Evolutionary conservation across 2,113 vertebrate species (phyloP).

Genomic region (Sylvietta virens): DNA sequence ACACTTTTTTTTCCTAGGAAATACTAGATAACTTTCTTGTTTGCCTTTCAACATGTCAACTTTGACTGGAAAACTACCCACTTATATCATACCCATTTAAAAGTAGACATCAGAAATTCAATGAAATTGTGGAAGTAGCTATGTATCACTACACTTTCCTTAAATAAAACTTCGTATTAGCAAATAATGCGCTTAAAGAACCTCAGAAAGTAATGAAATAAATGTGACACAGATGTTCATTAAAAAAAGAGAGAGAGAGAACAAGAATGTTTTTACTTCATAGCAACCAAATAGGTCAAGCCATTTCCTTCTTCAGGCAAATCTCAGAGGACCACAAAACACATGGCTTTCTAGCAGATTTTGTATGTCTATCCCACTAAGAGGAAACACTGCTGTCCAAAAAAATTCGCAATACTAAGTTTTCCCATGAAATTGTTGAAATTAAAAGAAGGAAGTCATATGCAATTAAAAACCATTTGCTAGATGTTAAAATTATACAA

Average conservation of each 20-base stretch:
- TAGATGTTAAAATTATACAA: background rate
- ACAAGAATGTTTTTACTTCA: constrained; percentile 77
- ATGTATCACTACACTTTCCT: background rate
- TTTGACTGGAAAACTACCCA: background rate
- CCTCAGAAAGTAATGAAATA: constrained; percentile 69
- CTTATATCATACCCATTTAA: background rate
- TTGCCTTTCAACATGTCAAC: background rate
- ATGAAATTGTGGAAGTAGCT: background rate
- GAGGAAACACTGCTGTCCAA: constrained; percentile 70
- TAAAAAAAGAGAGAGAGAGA: constrained; percentile 49
- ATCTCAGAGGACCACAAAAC: constrained; percentile 66
- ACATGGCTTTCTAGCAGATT: constrained; percentile 67
- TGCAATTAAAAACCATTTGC: constrained; percentile 15
- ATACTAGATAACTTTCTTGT: background rate
- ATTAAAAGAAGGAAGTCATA: constrained; percentile 40
- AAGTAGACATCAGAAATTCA: background rate
- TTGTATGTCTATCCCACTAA: constrained; percentile 55
- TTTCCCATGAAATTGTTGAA: constrained; percentile 69
- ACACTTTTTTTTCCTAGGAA: background rate
- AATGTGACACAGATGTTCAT: constrained; percentile 76
- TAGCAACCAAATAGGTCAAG: constrained; percentile 80
- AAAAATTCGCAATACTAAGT: constrained; percentile 24
- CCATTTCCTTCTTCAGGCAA: constrained; percentile 77
- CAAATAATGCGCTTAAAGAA: constrained; percentile 65
- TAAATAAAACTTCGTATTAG: constrained; percentile 49